These are phyloP conservation scores for Hippopotamus amphibius DNA, from an alignment of 2,113 vertebrate species.

Conservation along the genomic window DNA sequence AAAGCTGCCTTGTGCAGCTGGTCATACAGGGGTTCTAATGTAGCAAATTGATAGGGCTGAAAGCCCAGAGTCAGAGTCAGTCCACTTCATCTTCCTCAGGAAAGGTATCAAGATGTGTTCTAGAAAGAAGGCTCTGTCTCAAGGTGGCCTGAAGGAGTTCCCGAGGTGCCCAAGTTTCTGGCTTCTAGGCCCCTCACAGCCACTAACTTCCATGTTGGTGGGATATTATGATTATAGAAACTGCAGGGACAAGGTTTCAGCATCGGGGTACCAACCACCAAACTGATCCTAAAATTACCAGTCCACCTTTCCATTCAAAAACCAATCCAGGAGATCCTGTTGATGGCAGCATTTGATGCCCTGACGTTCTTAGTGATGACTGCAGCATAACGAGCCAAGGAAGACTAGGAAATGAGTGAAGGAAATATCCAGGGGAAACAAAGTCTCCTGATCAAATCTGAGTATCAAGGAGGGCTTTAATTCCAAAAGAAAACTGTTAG, in stretches of 20 bases:
- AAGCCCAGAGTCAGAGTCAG: neutral
- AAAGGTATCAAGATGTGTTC: neutral
- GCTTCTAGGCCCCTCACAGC: neutral
- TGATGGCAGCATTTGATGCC: neutral
- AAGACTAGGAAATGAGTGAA: neutral
- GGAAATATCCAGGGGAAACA: neutral
- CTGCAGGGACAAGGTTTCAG: neutral
- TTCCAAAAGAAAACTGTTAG: neutral
- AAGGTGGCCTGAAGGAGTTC: neutral
- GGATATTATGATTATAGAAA: neutral
- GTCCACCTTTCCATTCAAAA: neutral
- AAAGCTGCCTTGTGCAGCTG: neutral
- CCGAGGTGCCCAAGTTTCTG: neutral
- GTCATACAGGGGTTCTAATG: neutral
- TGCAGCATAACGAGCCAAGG: neutral
- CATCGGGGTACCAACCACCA: neutral
- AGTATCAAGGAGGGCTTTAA: neutral
- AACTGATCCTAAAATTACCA: constrained; percentile 32
- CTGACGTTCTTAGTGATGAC: neutral
- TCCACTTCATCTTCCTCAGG: neutral
- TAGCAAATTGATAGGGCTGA: neutral
- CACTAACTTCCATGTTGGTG: neutral
- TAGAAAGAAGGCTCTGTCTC: neutral
- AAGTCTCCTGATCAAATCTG: constrained; percentile 2
- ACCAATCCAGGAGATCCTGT: neutral